Evolutionary conservation across 2,888 invertebrate genomes (phyloP), one percentile per base, ranked within the genome.

Genomic region (Boloria selene): DNA sequence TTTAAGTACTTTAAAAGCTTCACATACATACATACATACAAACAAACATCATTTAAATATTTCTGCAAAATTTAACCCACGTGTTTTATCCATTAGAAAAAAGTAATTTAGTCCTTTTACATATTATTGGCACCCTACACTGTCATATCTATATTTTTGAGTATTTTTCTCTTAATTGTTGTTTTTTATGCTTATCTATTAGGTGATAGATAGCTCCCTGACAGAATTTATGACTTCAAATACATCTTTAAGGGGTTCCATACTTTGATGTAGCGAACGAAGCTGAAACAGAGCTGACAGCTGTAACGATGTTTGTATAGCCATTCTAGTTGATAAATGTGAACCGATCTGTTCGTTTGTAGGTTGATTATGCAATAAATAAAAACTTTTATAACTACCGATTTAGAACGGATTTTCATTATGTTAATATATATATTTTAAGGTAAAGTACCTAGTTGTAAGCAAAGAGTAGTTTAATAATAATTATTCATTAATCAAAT

Each of bases 291-390:
- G 49, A 59, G 59, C 14, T 59, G 59, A 59, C 59, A 59, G 38
- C 49, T 50, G 59, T 59, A 59, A 59, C 17, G 59, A 59, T 59
- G 59, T 59, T 50, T 50, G 49, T 49, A 50, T 49, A 59, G 59
- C 7, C 16, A 59, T 59, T 17, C 38, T 18, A 14, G 17, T 14
- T 59, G 59, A 59, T 59, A 50, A 38, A 59, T 59, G 59, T 49
- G 59, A 49, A 50, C 17, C 49, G 17, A 59, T 49, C 17, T 53
- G 55, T 17, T 38, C 38, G 49, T 59, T 50, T 59, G 59, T 50
- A 14, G 49, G 49, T 59, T 59, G 38, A 49, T 59, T 49, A 50
- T 49, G 59, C 7, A n/a, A 49, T 13, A 59, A 59, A 59, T 38
- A 38, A 49, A 49, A 59, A 31, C 47, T 31, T 38, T 59, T 22